phyloP scores from a whole-genome alignment of 2,797 vertebrate species.

The Muscicapa comitata region DNA sequence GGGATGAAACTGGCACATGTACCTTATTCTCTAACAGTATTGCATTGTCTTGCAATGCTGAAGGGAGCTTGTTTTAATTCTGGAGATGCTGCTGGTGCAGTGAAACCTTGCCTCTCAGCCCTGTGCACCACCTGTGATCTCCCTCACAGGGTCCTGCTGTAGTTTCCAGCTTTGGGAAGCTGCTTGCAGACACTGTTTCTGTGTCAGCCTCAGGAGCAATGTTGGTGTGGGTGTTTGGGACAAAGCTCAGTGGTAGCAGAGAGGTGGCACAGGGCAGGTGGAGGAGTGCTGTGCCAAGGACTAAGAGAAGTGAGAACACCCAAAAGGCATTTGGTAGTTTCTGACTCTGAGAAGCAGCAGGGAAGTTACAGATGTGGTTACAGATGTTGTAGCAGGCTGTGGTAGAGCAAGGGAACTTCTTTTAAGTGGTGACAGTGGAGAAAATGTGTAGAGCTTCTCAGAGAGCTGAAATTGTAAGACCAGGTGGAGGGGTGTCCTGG shows the following conservation, averaged over 20 bases:
- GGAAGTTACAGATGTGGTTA: not conserved
- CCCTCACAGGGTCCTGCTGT: not conserved
- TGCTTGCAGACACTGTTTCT: fast-evolving
- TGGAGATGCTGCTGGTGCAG: not conserved
- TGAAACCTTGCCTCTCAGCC: not conserved
- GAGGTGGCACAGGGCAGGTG: fast-evolving
- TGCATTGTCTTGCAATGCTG: not conserved
- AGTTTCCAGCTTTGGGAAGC: not conserved
- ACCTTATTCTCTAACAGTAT: not conserved
- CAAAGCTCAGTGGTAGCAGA: not conserved
- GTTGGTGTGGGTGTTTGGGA: not conserved
- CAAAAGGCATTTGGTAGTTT: not conserved
- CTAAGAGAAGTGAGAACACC: not conserved
- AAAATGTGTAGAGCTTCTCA: not conserved
- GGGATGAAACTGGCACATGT: not conserved
- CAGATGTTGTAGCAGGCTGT: not conserved
- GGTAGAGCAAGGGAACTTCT: not conserved
- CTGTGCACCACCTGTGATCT: not conserved
- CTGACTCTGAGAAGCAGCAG: not conserved
- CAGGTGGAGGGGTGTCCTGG: not conserved
- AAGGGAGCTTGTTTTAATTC: not conserved
- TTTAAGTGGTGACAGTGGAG: not conserved
- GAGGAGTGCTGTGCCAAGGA: not conserved
- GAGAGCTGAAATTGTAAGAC: not conserved
- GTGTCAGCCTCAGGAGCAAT: fast-evolving